Evolutionary conservation across 2,113 vertebrate species (phyloP).

Genomic region (Ploceus nigricollis): DNA sequence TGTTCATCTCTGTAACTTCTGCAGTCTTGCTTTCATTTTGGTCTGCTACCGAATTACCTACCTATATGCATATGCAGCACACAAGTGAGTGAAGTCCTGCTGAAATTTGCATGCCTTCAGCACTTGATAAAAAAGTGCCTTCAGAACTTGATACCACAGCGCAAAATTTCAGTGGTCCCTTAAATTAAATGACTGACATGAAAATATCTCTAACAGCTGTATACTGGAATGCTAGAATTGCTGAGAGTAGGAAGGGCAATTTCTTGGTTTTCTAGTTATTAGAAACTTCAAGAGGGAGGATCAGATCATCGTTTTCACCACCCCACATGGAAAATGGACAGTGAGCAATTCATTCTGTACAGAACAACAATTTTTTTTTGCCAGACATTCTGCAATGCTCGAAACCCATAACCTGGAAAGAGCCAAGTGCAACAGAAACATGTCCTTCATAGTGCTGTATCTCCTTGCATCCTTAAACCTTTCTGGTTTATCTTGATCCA

Average conservation of each 20-base stretch:
- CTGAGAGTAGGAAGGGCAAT: not conserved
- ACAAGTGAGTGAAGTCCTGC: not conserved
- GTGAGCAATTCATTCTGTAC: not conserved
- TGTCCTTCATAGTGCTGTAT: not conserved
- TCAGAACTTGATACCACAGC: not conserved
- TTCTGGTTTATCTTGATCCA: not conserved
- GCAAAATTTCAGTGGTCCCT: not conserved
- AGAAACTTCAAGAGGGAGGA: not conserved
- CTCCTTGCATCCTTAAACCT: not conserved
- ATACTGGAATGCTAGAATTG: not conserved
- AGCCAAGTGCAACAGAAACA: not conserved
- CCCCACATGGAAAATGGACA: not conserved
- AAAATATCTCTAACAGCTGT: not conserved
- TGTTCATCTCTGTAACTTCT: not conserved
- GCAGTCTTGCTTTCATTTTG: not conserved
- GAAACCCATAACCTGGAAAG: not conserved
- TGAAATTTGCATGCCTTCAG: not conserved
- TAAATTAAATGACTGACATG: not conserved
- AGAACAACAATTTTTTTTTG: not conserved
- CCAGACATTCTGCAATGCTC: not conserved
- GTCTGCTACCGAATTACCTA: not conserved
- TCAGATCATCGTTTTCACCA: not conserved
- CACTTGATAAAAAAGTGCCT: not conserved
- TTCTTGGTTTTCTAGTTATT: not conserved
- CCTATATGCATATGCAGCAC: fast-evolving